phyloP scores from a whole-genome alignment of 2,113 vertebrate species.

The Proteles cristata region DNA sequence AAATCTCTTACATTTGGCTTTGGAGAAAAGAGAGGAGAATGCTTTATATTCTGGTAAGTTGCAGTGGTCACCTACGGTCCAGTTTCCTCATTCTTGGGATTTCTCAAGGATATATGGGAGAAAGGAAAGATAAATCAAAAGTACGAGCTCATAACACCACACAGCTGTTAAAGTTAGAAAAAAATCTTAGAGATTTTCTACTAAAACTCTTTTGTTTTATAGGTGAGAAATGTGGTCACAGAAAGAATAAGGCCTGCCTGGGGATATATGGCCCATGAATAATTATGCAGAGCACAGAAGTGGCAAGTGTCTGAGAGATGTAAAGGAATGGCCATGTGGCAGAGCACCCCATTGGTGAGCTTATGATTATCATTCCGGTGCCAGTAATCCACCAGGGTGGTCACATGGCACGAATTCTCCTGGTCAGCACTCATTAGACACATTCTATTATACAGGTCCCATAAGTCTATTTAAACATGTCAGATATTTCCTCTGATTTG shows the following conservation, averaged over 20 bases:
- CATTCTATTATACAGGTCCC: not conserved
- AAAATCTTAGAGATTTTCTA: slow-evolving; percentile 20
- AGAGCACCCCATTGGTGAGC: not conserved
- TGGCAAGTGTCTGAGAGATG: not conserved
- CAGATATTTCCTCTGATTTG: not conserved
- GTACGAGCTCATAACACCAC: not conserved
- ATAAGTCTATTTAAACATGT: not conserved
- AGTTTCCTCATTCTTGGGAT: slow-evolving; percentile 37
- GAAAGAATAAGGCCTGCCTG: not conserved
- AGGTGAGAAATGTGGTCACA: not conserved
- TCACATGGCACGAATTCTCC: not conserved
- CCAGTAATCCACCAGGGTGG: not conserved
- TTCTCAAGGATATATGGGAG: slow-evolving; percentile 27
- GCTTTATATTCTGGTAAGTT: slow-evolving; percentile 13
- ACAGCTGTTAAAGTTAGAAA: not conserved
- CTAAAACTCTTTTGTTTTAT: not conserved
- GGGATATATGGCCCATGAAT: not conserved
- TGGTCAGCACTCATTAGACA: not conserved
- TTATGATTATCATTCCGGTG: not conserved
- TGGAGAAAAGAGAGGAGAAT: slow-evolving; percentile 4
- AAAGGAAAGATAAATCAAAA: slow-evolving; percentile 52
- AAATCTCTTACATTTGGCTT: slow-evolving; percentile 4
- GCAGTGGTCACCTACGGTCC: not conserved
- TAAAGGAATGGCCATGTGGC: not conserved
- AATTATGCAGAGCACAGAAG: not conserved